These are phyloP conservation scores for human (Homo sapiens) DNA, from an alignment of 2,113 vertebrate genomes.

Conservation along the genomic window DNA sequence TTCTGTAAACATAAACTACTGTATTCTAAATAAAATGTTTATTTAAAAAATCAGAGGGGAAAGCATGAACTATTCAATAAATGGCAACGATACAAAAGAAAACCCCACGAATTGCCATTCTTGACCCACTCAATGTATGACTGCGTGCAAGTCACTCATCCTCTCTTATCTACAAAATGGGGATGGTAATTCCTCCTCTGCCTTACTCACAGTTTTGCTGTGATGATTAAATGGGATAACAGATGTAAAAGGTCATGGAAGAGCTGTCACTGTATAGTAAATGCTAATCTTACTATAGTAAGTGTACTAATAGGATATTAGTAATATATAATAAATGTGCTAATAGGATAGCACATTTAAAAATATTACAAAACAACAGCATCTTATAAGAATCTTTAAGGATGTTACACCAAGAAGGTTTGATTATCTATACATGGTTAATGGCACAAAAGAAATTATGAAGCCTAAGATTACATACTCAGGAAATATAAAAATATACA, in stretches of 20 bases:
- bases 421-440: not conserved
- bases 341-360: not conserved
- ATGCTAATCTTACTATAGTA: not conserved
- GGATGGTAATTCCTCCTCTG: not conserved
- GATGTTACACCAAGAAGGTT: not conserved
- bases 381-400: not conserved
- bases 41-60: no score
- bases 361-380: not conserved
- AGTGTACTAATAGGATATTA: no score
- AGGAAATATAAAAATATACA: slow-evolving; percentile 20
- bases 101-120: no score
- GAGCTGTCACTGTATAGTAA: not conserved
- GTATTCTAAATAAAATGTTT: no score
- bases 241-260: not conserved
- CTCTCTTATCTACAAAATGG: not conserved
- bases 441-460: slow-evolving; percentile 40
- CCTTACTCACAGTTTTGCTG: not conserved
- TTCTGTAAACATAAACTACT: no score
- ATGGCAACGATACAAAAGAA: no score
- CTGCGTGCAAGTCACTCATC: not conserved
- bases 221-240: not conserved
- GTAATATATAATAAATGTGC: no score
- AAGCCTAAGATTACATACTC: not conserved
- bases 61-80: no score
- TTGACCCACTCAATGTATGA: not conserved